Percentiles rank a stretch among this genome's conserved stretches.
phyloP scores from a whole-genome alignment of 2,888 invertebrate genomes.

The Tiliacea citrago region DNA sequence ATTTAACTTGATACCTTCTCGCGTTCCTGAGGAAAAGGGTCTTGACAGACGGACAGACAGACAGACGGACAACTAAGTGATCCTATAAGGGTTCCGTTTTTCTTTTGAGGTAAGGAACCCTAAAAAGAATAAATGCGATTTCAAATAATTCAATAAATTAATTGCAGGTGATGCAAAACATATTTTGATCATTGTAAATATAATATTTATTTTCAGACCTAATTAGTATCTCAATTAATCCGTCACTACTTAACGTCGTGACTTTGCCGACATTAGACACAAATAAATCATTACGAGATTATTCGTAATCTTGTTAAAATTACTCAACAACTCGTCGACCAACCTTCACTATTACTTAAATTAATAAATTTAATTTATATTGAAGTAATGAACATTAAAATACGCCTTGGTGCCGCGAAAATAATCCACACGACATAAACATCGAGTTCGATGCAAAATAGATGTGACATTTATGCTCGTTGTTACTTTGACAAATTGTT shows the following conservation, averaged over 20 bases:
- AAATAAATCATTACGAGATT: slow-evolving; percentile 39
- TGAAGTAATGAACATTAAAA: slow-evolving; percentile 49
- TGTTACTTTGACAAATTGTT: neutral
- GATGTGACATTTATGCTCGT: slow-evolving; percentile 30
- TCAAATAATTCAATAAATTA: neutral
- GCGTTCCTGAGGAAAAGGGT: no score
- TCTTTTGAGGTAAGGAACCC: no score
- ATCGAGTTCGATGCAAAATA: slow-evolving; percentile 19
- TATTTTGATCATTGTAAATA: neutral
- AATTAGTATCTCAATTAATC: slow-evolving; percentile 43
- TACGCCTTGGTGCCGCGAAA: slow-evolving; percentile 37
- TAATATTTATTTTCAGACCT: neutral
- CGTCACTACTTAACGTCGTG: slow-evolving; percentile 39
- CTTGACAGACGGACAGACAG: no score
- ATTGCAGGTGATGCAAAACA: neutral
- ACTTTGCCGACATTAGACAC: slow-evolving; percentile 31
- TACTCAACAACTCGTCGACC: slow-evolving; percentile 48
- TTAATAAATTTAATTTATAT: slow-evolving; percentile 60
- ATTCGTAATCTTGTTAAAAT: slow-evolving; percentile 53
- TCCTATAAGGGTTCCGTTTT: no score
- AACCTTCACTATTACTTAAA: slow-evolving; percentile 60
- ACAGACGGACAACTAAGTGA: no score
- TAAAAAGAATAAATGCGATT: neutral
- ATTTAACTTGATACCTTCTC: no score
- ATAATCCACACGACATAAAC: slow-evolving; percentile 29